These are phyloP conservation scores for Prinia subflava DNA, from an alignment of 2,113 vertebrate genomes.

Conservation along the genomic window DNA sequence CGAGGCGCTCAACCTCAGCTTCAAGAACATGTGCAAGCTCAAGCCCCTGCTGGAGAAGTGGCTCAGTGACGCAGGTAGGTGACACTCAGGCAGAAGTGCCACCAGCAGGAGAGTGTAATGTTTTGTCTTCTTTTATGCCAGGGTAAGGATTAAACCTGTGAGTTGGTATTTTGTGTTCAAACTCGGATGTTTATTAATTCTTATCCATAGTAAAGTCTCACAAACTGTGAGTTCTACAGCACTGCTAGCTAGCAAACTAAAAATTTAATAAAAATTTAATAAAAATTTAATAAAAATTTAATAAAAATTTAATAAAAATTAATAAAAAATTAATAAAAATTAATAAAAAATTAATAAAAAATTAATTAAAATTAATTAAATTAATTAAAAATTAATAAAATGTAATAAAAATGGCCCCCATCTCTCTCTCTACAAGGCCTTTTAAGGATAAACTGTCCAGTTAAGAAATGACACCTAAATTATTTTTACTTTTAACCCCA, in stretches of 20 bases:
- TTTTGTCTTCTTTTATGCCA: background rate
- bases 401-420: background rate
- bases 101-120: background rate
- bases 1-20: conserved; percentile 96
- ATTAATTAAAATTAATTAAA: too few species aligned
- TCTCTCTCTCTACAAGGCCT: background rate
- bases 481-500: background rate
- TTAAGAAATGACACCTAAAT: background rate
- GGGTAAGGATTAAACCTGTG: background rate
- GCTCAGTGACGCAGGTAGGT: conserved; percentile 92
- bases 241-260: background rate
- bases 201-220: background rate
- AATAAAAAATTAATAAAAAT: too few species aligned
- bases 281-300: too few species aligned
- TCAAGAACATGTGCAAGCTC: conserved; percentile 99
- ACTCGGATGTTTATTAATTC: background rate
- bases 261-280: too few species aligned
- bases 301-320: too few species aligned
- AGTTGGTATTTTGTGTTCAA: background rate
- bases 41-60: conserved; percentile 98
- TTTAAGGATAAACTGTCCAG: background rate
- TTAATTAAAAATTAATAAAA: too few species aligned
- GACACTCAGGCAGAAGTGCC: background rate
- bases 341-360: too few species aligned
- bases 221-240: background rate